Conservation (phyloP, 2,113 vertebrate species). For the Chascanopsetta lugubris region DNA sequence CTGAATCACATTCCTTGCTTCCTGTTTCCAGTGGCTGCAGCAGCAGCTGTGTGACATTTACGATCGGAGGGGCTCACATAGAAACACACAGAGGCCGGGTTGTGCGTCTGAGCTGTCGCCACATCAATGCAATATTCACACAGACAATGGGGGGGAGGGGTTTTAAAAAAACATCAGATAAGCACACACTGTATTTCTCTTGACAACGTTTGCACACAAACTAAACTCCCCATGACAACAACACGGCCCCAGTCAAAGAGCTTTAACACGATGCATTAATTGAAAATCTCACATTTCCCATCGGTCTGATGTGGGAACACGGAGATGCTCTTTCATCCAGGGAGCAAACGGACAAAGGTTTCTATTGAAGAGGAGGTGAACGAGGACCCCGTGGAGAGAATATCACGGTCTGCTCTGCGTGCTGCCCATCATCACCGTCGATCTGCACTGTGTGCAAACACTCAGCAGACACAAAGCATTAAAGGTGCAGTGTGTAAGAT, state of each 20-base stretch:
- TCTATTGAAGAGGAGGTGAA: conserved; percentile 1
- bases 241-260: neutral
- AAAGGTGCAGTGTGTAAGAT: neutral
- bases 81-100: conserved; percentile 8
- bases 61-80: neutral
- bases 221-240: neutral
- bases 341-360: neutral
- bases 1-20: conserved; percentile 67
- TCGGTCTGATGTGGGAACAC: neutral
- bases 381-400: conserved; percentile 11
- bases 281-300: neutral
- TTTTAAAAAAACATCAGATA: neutral
- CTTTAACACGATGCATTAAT: neutral
- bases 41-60: conserved; percentile 10
- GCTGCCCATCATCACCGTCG: neutral
- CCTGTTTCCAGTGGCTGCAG: conserved; percentile 64
- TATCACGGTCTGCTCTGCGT: neutral
- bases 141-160: neutral
- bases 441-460: conserved; percentile 4
- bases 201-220: neutral
- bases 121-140: neutral
- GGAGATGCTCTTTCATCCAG: neutral
- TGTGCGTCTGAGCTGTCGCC: neutral
- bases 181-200: neutral
- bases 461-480: neutral